These are phyloP conservation scores for Neopelma chrysocephalum DNA, from an alignment of 2,797 vertebrate species.

Conservation along the genomic window DNA sequence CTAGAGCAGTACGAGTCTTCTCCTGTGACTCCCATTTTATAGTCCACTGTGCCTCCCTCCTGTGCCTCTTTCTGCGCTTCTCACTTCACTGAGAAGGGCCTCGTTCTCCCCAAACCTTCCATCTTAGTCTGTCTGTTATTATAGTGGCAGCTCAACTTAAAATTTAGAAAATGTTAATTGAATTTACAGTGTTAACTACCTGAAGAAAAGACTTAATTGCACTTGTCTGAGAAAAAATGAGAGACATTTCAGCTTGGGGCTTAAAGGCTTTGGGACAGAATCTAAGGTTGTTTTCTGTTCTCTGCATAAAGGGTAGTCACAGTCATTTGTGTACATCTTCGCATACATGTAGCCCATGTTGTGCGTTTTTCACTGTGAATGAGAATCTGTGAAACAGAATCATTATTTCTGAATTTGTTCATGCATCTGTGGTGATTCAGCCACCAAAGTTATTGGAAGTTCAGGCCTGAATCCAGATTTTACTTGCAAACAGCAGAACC, in stretches of 20 bases:
- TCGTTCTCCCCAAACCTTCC: background rate
- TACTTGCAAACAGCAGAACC: background rate
- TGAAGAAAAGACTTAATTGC: background rate
- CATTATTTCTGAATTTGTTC: background rate
- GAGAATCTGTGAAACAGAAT: background rate
- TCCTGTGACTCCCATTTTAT: background rate
- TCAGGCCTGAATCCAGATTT: background rate
- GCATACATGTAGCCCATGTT: background rate
- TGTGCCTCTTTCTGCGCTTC: background rate
- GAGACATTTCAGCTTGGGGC: background rate
- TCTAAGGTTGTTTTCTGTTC: background rate
- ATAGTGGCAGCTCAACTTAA: background rate
- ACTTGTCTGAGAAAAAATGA: background rate
- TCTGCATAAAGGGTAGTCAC: background rate
- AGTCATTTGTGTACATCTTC: background rate
- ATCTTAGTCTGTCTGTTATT: background rate
- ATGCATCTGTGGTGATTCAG: background rate
- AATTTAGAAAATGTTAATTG: background rate
- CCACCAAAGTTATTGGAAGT: background rate
- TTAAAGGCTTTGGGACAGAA: background rate
- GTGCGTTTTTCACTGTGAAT: background rate
- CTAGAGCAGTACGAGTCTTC: fast-evolving
- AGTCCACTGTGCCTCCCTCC: background rate
- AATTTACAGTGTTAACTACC: background rate
- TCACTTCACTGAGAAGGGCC: background rate